These are phyloP conservation scores for Drosophila percnosoma DNA, from an alignment of 2,888 invertebrate genomes.

Conservation along the genomic window DNA sequence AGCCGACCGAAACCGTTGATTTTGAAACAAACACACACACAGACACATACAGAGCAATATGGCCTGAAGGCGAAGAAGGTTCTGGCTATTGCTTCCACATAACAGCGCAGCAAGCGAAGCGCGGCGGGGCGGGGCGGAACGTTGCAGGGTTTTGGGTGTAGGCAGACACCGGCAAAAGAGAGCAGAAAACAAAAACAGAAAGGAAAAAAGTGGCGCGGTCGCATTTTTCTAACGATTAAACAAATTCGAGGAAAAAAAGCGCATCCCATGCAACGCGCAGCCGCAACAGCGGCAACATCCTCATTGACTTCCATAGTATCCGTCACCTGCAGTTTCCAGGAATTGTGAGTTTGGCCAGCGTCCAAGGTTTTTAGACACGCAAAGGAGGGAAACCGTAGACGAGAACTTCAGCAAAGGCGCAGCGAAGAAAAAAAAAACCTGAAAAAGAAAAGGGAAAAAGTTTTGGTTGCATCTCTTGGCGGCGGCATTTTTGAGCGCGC, in stretches of 20 bases:
- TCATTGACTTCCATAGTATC: conserved; percentile 42
- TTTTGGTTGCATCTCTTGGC: conserved; percentile 59
- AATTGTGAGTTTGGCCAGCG: conserved; percentile 61
- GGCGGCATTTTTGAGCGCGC: conserved; percentile 68
- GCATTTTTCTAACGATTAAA: conserved; percentile 84
- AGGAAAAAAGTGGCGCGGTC: conserved; percentile 57
- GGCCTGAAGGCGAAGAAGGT: conserved; percentile 21
- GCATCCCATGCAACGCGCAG: conserved; percentile 78
- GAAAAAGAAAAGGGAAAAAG: conserved; percentile 28
- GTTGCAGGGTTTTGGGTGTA: conserved; percentile 2
- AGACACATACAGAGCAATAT: neutral
- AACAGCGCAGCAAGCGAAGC: conserved; percentile 16
- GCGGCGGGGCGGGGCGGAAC: neutral
- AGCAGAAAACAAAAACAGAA: neutral
- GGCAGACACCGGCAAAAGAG: conserved; percentile 7
- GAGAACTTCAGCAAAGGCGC: conserved; percentile 16
- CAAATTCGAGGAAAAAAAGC: conserved; percentile 85
- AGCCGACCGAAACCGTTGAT: conserved; percentile 70
- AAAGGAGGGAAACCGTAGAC: conserved; percentile 44
- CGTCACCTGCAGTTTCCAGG: conserved; percentile 83
- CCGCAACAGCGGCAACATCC: conserved; percentile 36
- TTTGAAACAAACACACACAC: conserved; percentile 43
- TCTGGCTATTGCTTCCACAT: conserved; percentile 36
- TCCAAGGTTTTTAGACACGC: conserved; percentile 35
- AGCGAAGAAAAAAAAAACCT: conserved; percentile 8